phyloP scores from a whole-genome alignment of 2,797 vertebrate genomes.

The Takifugu ocellatus region DNA sequence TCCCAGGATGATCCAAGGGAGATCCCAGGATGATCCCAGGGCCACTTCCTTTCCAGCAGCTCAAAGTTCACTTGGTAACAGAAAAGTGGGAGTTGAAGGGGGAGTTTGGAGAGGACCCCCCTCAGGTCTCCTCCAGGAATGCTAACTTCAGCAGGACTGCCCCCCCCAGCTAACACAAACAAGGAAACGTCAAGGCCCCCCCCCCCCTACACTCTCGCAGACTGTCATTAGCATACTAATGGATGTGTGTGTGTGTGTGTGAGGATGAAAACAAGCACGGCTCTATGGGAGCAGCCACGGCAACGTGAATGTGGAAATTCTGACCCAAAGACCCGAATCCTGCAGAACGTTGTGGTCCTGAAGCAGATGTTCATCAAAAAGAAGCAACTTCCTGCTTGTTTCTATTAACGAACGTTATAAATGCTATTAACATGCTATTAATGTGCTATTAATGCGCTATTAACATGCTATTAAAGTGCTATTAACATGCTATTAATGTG shows the following conservation, averaged over 20 bases:
- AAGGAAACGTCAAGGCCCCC: conserved; percentile 67
- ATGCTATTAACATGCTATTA: too few relatives aligned
- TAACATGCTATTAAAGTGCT: too few relatives aligned
- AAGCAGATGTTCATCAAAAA: not conserved
- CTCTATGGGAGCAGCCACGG: conserved; percentile 40
- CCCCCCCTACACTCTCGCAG: conserved; percentile 23
- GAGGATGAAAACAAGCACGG: conserved; percentile 17
- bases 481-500: too few relatives aligned
- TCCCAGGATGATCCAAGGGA: conserved; percentile 4
- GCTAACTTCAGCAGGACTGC: conserved; percentile 59
- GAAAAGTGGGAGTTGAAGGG: conserved; percentile 19
- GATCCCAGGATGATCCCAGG: conserved; percentile 11
- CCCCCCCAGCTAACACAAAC: conserved; percentile 58
- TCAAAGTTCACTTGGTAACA: conserved; percentile 15
- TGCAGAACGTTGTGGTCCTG: conserved; percentile 2
- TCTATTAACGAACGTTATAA: too few relatives aligned
- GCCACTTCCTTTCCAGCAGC: not conserved
- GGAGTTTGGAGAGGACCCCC: conserved; percentile 16
- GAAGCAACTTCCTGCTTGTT: too few relatives aligned
- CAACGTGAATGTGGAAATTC: conserved; percentile 31
- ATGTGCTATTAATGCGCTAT: too few relatives aligned
- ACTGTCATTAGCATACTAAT: conserved; percentile 73
- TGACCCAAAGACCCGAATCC: conserved; percentile 18
- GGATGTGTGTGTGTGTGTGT: conserved; percentile 24
- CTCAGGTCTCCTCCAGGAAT: conserved; percentile 49